These are phyloP conservation scores for Notocelia uddmanniana DNA, from an alignment of 2,888 invertebrate genomes.

Conservation along the genomic window DNA sequence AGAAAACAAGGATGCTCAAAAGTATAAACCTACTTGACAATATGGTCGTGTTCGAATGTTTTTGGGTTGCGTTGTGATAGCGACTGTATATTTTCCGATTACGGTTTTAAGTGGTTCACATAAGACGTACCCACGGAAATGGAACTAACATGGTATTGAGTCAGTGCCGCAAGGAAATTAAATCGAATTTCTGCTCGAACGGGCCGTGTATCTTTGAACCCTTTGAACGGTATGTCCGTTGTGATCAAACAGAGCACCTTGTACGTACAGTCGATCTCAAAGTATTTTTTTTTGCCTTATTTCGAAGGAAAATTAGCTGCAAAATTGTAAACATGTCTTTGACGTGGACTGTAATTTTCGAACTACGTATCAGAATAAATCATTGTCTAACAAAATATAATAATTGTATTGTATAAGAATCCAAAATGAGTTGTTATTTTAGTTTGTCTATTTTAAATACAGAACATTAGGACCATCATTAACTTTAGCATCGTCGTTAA, in stretches of 20 bases:
- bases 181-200: constrained; percentile 75
- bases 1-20: background rate
- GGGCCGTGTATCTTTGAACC: constrained; percentile 68
- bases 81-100: constrained; percentile 14
- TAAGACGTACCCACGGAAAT: constrained; percentile 14
- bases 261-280: background rate
- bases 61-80: background rate
- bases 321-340: too few relatives aligned
- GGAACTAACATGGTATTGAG: constrained; percentile 31
- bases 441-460: too few relatives aligned
- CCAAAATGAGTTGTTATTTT: too few relatives aligned
- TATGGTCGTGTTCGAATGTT: background rate
- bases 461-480: too few relatives aligned
- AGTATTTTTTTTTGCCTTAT: background rate
- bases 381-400: too few relatives aligned
- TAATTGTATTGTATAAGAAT: too few relatives aligned
- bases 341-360: too few relatives aligned
- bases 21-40: constrained; percentile 1
- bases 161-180: constrained; percentile 61
- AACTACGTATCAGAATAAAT: too few relatives aligned
- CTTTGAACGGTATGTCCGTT: constrained; percentile 61
- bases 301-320: background rate
- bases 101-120: constrained; percentile 19
- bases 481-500: background rate
- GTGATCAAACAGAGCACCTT: constrained; percentile 61